phyloP scores from a whole-genome alignment of 2,113 vertebrate genomes.

The Stercorarius parasiticus region DNA sequence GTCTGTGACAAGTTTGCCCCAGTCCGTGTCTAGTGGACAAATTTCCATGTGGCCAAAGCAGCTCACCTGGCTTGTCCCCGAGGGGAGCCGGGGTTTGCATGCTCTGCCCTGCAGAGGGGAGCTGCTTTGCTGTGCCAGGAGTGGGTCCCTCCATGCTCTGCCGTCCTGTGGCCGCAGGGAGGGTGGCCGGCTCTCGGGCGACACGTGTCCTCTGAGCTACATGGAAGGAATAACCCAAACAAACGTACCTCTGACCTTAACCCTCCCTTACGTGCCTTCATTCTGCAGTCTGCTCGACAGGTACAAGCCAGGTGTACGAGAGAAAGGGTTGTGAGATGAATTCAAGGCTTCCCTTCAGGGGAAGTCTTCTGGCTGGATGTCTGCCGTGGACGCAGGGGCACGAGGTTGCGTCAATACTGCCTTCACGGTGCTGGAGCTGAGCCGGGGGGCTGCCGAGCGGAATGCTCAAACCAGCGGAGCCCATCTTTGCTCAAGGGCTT shows the following conservation, averaged over 20 bases:
- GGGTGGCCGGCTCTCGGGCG: background rate
- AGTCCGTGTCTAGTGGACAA: background rate
- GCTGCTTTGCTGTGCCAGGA: accelerated
- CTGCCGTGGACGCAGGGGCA: accelerated
- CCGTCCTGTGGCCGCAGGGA: background rate
- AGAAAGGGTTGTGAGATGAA: background rate
- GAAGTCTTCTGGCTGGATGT: background rate
- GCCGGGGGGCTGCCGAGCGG: background rate
- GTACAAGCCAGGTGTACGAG: background rate
- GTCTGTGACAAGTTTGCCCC: background rate
- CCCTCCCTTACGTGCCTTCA: background rate
- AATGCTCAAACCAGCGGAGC: background rate
- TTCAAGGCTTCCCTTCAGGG: background rate
- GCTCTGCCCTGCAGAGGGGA: background rate
- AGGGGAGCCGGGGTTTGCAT: background rate
- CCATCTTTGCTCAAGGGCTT: background rate
- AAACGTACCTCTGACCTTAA: background rate
- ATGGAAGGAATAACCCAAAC: background rate
- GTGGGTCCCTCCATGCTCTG: background rate
- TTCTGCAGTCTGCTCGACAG: background rate
- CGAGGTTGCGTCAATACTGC: background rate
- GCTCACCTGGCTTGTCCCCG: background rate
- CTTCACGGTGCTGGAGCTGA: accelerated
- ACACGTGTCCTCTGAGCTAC: background rate
- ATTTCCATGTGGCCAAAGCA: background rate